Percentiles rank a stretch among this genome's conserved stretches.
Evolutionary conservation across 2,113 vertebrate species (phyloP).

Genomic region (Apodemus speciosus): DNA sequence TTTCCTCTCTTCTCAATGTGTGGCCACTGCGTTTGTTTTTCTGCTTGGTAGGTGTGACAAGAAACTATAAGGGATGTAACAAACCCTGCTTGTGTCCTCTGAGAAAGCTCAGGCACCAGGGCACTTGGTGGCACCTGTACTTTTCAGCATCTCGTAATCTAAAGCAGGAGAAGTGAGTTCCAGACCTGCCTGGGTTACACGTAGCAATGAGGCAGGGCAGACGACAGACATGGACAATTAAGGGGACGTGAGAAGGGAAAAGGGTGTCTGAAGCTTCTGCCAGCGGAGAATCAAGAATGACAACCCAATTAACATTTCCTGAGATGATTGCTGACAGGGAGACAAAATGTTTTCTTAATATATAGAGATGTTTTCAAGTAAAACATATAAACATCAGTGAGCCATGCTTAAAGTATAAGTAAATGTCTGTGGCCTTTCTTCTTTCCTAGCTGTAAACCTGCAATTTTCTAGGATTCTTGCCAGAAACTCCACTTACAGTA

Average conservation of each 20-base stretch:
- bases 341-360: background rate
- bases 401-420: background rate
- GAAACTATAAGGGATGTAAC: background rate
- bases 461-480: background rate
- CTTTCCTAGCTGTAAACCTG: background rate
- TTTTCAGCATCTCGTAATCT: background rate
- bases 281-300: background rate
- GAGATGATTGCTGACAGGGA: background rate
- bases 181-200: background rate
- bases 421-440: background rate
- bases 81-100: background rate
- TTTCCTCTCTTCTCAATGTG: background rate
- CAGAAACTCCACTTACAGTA: conserved; percentile 14
- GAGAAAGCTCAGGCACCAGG: background rate
- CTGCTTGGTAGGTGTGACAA: background rate
- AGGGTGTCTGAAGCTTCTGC: background rate
- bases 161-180: background rate
- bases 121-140: background rate
- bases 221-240: background rate
- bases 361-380: background rate
- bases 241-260: background rate
- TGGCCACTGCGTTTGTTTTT: background rate
- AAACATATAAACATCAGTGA: background rate
- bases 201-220: background rate
- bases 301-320: background rate